Evolutionary conservation across 1,140 invertebrate genomes (phyloP), one percentile per base, ranked within the genome.

Genomic region (Pentalonia nigronervosa): DNA sequence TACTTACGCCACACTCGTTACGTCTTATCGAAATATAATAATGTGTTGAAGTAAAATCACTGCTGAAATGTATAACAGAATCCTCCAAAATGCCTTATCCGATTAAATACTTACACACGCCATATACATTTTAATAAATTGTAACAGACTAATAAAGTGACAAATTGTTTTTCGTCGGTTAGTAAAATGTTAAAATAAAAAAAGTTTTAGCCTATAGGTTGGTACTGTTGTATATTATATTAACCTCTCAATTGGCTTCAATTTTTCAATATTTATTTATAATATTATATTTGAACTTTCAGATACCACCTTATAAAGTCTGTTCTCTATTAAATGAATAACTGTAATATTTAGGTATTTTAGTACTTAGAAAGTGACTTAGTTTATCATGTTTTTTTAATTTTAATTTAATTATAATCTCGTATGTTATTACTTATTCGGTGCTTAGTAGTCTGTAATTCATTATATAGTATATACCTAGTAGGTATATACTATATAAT

Each of bases 1-100:
- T 87, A 87, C 86, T 87, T 87, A 48, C 20, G 8, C 17, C 86
- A 21, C 84, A 48, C 45, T 84, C 36, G 41, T 84, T 84, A 25
- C 36, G 17, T 76, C 7, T 25, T 48, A 47, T 87, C 30, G 14
- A 47, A 47, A n/a, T 48, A 87, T 87, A 47, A 86, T 87, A 50
- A 87, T 87, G 86, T 20, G 86, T n/a, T 47, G 30, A 87, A 48
- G 47, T 47, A 87, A 87, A 87, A 50, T 87, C 47, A n/a, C 14
- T 21, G 30, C 9, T n/a, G 30, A 87, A 87, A 87, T 87, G 17
- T 87, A 87, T 87, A 48, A 87, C 30, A 87, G 3, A 87, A 86
- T 86, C 47, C 9, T 47, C 21, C 7, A 1, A 84, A 47, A n/a
- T 76, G 1, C n/a, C 4, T 45, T 14, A 86, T 86, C 41, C 41